Evolutionary conservation across 2,888 invertebrate genomes (phyloP).

Genomic region (Drosophila neutralis): DNA sequence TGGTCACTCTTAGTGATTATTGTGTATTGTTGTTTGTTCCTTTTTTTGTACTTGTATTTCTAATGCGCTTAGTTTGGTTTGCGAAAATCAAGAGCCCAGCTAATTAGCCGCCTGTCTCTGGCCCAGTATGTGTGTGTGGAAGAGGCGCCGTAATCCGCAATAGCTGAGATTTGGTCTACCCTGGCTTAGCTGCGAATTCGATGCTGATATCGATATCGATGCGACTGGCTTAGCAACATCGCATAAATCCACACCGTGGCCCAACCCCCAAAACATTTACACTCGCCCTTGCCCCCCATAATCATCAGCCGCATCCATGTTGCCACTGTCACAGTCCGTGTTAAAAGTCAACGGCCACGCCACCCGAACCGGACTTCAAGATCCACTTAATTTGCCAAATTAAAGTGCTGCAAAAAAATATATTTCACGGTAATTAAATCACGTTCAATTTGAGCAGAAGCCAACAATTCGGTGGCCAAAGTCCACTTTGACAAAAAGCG

Average conservation of each 20-base stretch:
- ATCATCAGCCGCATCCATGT: background rate
- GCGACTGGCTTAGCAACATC: conserved; percentile 15
- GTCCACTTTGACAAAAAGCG: background rate
- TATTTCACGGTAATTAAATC: conserved; percentile 77
- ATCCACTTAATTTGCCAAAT: conserved; percentile 73
- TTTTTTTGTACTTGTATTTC: conserved; percentile 13
- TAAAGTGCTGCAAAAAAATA: conserved; percentile 67
- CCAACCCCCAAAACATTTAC: conserved; percentile 7
- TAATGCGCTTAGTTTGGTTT: conserved; percentile 70
- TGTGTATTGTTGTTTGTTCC: conserved; percentile 3
- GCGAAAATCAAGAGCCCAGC: conserved; percentile 50
- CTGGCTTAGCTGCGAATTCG: conserved; percentile 26
- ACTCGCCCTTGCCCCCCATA: background rate
- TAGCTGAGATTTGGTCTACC: conserved; percentile 69
- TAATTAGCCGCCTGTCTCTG: conserved; percentile 51
- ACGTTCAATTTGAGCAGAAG: conserved; percentile 48
- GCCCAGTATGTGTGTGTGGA: conserved; percentile 14
- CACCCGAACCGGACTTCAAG: conserved; percentile 31
- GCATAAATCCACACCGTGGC: conserved; percentile 10
- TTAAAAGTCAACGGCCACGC: conserved; percentile 30
- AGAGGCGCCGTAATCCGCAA: conserved; percentile 65
- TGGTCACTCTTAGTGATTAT: conserved; percentile 35
- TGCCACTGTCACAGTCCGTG: conserved; percentile 8
- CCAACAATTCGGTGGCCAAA: background rate
- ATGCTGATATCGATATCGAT: conserved; percentile 38